A percentile compares a stretch with the other conserved stretches of the same genome.
Evolutionary conservation across 1,140 invertebrate species (phyloP).

Genomic region (Gonioctena quinquepunctata): DNA sequence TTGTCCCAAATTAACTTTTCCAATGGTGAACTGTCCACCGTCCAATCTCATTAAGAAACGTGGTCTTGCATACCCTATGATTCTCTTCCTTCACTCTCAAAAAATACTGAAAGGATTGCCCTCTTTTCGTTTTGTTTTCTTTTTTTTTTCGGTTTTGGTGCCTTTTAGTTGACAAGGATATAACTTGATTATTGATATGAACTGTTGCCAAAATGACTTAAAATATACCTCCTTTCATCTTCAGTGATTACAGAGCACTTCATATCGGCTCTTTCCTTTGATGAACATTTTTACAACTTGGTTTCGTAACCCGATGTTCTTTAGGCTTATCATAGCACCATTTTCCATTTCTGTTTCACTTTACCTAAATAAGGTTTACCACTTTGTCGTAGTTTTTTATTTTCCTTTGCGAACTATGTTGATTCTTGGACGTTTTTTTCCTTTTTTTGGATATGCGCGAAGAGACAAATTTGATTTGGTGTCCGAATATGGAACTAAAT

Average conservation of each 20-base stretch:
- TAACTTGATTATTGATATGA: constrained; percentile 13
- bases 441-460: too few species aligned
- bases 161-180: constrained; percentile 1
- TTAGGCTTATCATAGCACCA: constrained; percentile 6
- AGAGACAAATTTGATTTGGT: too few species aligned
- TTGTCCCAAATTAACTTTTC: neutral
- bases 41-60: neutral
- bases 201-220: neutral
- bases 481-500: too few species aligned
- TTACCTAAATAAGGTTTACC: too few species aligned
- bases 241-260: constrained; percentile 2
- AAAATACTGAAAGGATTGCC: neutral
- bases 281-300: neutral
- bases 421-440: too few species aligned
- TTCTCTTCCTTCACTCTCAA: neutral
- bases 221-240: neutral
- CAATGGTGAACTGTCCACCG: neutral
- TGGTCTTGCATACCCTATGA: constrained; percentile 2
- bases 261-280: constrained; percentile 2
- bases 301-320: neutral
- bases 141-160: constrained; percentile 10
- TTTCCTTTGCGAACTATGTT: too few species aligned
- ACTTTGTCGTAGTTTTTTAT: too few species aligned
- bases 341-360: neutral
- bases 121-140: constrained; percentile 10